These are phyloP conservation scores for Drosophila kuntzei DNA, from an alignment of 2,888 invertebrate genomes.

Conservation along the genomic window DNA sequence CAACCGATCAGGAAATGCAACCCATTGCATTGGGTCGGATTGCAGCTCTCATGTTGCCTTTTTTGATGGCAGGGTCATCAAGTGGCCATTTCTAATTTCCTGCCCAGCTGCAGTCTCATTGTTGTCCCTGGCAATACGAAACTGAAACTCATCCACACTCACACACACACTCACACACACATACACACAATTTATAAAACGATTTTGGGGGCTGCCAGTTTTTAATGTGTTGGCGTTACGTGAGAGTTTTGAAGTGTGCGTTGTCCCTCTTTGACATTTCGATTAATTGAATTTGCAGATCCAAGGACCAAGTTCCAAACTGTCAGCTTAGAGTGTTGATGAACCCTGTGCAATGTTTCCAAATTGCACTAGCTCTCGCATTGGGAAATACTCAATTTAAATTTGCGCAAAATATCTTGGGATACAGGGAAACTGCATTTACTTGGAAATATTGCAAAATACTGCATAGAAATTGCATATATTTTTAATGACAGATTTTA, in stretches of 20 bases:
- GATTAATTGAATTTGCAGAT: constrained; percentile 73
- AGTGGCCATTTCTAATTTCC: constrained; percentile 77
- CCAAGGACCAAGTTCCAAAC: constrained; percentile 29
- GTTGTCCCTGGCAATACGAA: constrained; percentile 51
- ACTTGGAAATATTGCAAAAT: neutral
- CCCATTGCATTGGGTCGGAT: constrained; percentile 57
- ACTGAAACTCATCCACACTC: constrained; percentile 40
- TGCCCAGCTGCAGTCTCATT: constrained; percentile 47
- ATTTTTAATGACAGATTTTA: neutral
- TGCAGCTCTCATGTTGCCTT: constrained; percentile 24
- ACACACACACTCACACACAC: constrained; percentile 47
- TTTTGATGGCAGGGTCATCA: constrained; percentile 46
- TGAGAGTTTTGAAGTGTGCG: constrained; percentile 13
- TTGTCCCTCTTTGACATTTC: constrained; percentile 35
- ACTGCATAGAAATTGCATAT: neutral
- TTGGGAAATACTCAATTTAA: neutral
- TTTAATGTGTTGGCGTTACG: constrained; percentile 38
- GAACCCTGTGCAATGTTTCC: neutral
- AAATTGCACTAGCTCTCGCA: neutral
- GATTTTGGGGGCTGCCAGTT: constrained; percentile 56
- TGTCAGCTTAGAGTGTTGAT: constrained; percentile 26
- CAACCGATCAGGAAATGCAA: constrained; percentile 63
- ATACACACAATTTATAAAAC: constrained; percentile 68
- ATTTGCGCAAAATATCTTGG: neutral
- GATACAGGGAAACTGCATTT: neutral